A percentile compares a stretch with the other conserved stretches of the same genome.
phyloP scores from a whole-genome alignment of 1,140 invertebrate genomes.

The Rhagoletis pomonella region DNA sequence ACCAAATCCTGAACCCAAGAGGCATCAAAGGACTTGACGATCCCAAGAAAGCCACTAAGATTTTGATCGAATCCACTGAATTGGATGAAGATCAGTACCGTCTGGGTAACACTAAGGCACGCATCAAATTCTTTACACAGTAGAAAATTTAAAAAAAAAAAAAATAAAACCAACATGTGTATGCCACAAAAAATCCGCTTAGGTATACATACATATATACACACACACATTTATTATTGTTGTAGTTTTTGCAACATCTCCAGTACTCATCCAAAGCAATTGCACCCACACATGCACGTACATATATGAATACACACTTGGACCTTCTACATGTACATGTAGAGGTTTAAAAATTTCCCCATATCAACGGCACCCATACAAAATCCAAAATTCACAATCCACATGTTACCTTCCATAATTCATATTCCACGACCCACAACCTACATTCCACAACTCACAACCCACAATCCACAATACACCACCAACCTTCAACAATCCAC shows the following conservation, averaged over 20 bases:
- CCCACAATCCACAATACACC: too few species aligned
- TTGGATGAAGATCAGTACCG: slow-evolving; percentile 89
- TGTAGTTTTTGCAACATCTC: background rate
- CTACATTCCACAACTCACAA: too few species aligned
- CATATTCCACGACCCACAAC: too few species aligned
- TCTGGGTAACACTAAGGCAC: slow-evolving; percentile 96
- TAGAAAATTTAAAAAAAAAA: slow-evolving; percentile 18
- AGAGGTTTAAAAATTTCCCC: too few species aligned
- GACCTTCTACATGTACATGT: background rate
- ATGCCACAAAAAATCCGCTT: slow-evolving; percentile 26
- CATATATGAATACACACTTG: background rate
- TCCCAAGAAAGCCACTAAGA: slow-evolving; percentile 84
- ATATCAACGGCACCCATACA: too few species aligned
- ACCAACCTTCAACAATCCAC: too few species aligned
- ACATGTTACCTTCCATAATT: too few species aligned
- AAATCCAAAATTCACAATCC: too few species aligned
- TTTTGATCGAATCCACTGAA: slow-evolving; percentile 84
- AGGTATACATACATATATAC: slow-evolving; percentile 45
- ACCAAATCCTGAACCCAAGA: slow-evolving; percentile 90
- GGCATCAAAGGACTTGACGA: slow-evolving; percentile 84
- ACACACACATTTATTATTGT: slow-evolving; percentile 1
- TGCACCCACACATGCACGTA: slow-evolving; percentile 14
- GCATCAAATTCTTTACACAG: slow-evolving; percentile 63
- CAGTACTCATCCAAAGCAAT: slow-evolving; percentile 8
- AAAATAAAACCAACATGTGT: background rate